A percentile compares a stretch with the other conserved stretches of the same genome.
Evolutionary conservation across 2,797 vertebrate species (phyloP).

Genomic region (Myripristis jacobus): DNA sequence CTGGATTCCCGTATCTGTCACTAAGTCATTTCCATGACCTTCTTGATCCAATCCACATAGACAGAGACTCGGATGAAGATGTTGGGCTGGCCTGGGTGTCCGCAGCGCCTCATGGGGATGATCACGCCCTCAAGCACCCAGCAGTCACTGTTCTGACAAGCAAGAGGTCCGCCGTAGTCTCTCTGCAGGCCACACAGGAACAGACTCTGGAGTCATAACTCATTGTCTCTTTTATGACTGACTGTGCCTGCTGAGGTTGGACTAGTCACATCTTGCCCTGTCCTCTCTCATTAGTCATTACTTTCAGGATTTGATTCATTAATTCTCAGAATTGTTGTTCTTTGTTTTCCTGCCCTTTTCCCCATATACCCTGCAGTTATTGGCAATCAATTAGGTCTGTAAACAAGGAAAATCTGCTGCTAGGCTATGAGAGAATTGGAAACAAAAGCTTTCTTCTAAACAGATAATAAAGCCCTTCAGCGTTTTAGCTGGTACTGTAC

Average conservation of each 20-base stretch:
- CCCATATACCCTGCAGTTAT: not conserved
- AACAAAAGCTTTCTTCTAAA: not conserved
- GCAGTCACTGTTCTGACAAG: slow-evolving; percentile 93
- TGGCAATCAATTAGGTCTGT: not conserved
- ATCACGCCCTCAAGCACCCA: slow-evolving; percentile 98
- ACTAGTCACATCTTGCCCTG: slow-evolving; percentile 72
- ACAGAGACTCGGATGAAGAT: slow-evolving; percentile 93
- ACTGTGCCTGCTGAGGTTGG: slow-evolving; percentile 74
- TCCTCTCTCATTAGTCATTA: slow-evolving; percentile 36
- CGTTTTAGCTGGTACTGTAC: not conserved
- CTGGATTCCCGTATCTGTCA: not conserved
- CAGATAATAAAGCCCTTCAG: not conserved
- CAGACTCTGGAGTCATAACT: slow-evolving; percentile 70
- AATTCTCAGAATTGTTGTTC: not conserved
- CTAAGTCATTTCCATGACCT: slow-evolving; percentile 94
- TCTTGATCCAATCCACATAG: slow-evolving; percentile 97
- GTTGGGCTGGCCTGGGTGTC: slow-evolving; percentile 89
- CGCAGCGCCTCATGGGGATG: slow-evolving; percentile 93
- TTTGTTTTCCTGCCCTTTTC: not conserved
- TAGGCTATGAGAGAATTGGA: not conserved
- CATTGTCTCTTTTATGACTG: slow-evolving; percentile 78
- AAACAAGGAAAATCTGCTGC: not conserved
- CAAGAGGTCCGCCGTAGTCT: slow-evolving; percentile 95
- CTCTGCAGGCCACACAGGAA: slow-evolving; percentile 83
- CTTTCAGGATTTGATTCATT: not conserved